Evolutionary conservation across 2,113 vertebrate genomes (phyloP), one percentile per base, ranked within the genome.

Genomic region (Scortum barcoo): DNA sequence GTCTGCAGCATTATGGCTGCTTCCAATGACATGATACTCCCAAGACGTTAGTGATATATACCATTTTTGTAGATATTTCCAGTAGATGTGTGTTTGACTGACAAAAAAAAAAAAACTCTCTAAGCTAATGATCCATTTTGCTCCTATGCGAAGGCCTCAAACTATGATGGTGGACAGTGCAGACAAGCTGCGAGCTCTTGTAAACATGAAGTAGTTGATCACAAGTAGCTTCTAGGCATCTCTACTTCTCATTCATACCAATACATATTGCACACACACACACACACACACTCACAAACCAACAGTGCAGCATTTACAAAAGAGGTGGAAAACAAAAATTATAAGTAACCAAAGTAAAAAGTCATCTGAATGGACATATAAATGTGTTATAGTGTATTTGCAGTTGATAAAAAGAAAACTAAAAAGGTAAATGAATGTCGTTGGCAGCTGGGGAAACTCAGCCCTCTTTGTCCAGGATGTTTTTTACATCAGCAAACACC

Each of bases 401-500:
- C 66, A 71, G 60, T 80, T 80, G 81, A 89, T 93, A 84, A 90
- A 91, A 91, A 84, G 1, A 80, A 81, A 87, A 70, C 24, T 68
- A 73, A 36, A 85, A 89, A 28, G 4, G 22, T 81, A 78, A 90
- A 20, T 62, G 58, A 83, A 82, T 79, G 76, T 76, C 58, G 77
- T 65, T 80, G 92, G 78, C 86, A 78, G 78, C 8, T 38, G 72
- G 50, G 19, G 42, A 61, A 73, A 28, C 68, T 95, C 95, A 97
- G 94, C 91, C 96, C 93, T 99, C 97, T 91, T 95, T 96, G 90
- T 97, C 96, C 6, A 99, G 96, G 93, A 99, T 90, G 85, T 94
- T 92, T 94, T 97, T 95, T 89, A 99, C 98, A 46, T 97, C 96
- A 81, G 91, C 94, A 92, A 99, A 99, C 91, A 99, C 98, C 98